Evolutionary conservation across 2,797 vertebrate species (phyloP).

Genomic region (Phoeniculus purpureus): DNA sequence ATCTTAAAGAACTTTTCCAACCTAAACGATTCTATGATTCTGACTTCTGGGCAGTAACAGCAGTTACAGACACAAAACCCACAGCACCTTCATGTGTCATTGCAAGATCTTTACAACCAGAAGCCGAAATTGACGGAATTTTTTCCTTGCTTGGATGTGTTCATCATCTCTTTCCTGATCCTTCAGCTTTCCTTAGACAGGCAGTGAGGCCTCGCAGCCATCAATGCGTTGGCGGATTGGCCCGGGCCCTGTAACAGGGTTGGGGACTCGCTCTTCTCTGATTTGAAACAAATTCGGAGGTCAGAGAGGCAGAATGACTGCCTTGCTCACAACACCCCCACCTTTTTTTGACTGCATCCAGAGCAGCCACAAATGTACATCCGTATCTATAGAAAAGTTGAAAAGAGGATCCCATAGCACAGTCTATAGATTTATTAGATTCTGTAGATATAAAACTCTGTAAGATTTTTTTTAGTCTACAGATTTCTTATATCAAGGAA

Average conservation of each 20-base stretch:
- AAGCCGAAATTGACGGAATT: neutral
- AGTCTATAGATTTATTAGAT: neutral
- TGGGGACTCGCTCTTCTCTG: neutral
- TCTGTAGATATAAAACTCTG: too few species aligned
- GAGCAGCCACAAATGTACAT: neutral
- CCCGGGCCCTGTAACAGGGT: neutral
- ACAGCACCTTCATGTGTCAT: neutral
- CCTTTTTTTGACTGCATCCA: neutral
- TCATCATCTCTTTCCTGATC: neutral
- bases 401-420: neutral
- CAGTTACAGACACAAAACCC: neutral
- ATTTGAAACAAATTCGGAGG: neutral
- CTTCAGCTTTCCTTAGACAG: neutral
- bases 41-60: neutral
- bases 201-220: neutral
- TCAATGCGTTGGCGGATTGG: neutral
- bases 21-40: too few species aligned
- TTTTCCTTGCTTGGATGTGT: neutral
- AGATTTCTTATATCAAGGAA: too few species aligned
- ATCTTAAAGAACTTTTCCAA: too few species aligned
- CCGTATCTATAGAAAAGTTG: neutral
- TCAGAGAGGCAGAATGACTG: neutral
- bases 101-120: neutral
- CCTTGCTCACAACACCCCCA: neutral
- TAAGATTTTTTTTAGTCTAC: too few species aligned